These are phyloP conservation scores for Iguana delicatissima DNA, from an alignment of 2,797 vertebrate genomes.

Conservation along the genomic window DNA sequence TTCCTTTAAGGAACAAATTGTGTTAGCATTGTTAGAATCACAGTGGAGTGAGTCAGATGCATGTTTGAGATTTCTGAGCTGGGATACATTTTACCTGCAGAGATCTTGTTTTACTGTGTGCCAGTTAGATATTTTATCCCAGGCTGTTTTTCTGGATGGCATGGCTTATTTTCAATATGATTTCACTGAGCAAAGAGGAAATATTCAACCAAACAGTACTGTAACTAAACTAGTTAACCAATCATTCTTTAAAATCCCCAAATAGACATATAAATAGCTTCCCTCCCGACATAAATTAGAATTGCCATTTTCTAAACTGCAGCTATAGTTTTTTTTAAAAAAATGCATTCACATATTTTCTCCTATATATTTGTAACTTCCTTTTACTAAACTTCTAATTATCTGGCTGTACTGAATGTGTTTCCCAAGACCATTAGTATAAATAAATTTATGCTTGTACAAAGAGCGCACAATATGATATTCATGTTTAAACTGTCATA, in stretches of 20 bases:
- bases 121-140: slow-evolving; percentile 15
- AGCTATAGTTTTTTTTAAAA: neutral
- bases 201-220: slow-evolving; percentile 9
- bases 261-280: neutral
- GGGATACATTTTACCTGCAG: slow-evolving; percentile 24
- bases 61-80: slow-evolving; percentile 46
- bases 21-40: slow-evolving; percentile 9
- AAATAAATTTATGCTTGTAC: neutral
- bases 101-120: slow-evolving; percentile 34
- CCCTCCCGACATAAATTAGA: neutral
- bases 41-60: slow-evolving; percentile 27
- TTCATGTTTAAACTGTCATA: neutral
- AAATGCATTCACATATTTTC: neutral
- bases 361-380: neutral
- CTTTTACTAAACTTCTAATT: neutral
- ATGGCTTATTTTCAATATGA: slow-evolving; percentile 4
- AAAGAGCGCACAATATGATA: neutral
- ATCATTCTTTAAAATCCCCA: neutral
- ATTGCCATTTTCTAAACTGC: neutral
- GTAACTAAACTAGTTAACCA: slow-evolving; percentile 17
- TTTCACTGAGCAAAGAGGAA: slow-evolving; percentile 14
- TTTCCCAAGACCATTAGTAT: neutral
- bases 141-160: slow-evolving; percentile 10
- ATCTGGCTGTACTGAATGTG: neutral
- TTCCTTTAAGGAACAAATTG: neutral